Base-by-base conservation (phyloP, 2,797 vertebrate species). In the Catharus ustulatus region DNA sequence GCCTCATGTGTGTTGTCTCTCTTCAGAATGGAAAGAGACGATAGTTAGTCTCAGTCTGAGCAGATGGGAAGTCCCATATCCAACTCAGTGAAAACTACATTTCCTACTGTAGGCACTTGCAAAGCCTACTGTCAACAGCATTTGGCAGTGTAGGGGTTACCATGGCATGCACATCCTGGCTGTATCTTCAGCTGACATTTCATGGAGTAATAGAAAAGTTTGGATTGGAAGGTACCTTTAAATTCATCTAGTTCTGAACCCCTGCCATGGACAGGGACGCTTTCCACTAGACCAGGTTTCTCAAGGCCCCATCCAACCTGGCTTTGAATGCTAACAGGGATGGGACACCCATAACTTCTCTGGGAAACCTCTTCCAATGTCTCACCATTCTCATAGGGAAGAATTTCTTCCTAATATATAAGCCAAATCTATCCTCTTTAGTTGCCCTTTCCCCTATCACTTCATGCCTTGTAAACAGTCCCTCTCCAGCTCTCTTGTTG, bases 81-180 rank as follows among this genome's bases (percentile, higher is more conserved):
- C 48, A 72, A 18, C 74, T 38, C 48, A 38, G n/a, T 54, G 71
- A 48, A 55, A 5, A 5, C 7, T 27, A 3, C 18, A 30, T 29
- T 63, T 86, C 4, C 0, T 23, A 16, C 11, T 36, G 32, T 15
- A 75, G n/a, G 30, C 6, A 1, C 36, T 45, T 12, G 18, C 36
- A 61, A 51, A 36, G 22, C 46, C 3, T 1, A 15, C 32, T 87
- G 23, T 24, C 30, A 29, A 16, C 45, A 66, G 19, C 48, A 48
- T 2, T 2, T 52, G 54, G 3, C 32, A 11, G 18, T 1, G 4
- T 15, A 11, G 1, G 13, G 15, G 9, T 38, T 49, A 22, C 8
- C 13, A 32, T 38, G 43, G 17, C 24, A 22, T 24, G 17, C 13
- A n/a, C 9, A 15, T 34, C 11, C 61, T 52, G 48, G 10, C 10